Evolutionary conservation across 1,140 invertebrate species (phyloP).

Genomic region (Pogonomyrmex barbatus): DNA sequence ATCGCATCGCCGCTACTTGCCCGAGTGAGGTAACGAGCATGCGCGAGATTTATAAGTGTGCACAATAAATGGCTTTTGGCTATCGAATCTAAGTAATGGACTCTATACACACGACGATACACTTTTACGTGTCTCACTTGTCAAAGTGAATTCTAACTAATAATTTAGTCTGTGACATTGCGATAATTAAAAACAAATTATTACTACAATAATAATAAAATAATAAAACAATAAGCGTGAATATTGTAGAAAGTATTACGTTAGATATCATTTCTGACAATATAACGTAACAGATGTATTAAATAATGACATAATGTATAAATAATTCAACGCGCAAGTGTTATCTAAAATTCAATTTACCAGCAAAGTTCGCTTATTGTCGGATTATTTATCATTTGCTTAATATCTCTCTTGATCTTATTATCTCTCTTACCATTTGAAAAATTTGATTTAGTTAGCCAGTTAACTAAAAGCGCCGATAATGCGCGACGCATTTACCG

Average conservation of each 20-base stretch:
- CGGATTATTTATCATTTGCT: neutral
- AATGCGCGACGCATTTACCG: neutral
- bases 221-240: neutral
- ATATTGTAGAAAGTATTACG: neutral
- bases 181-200: neutral
- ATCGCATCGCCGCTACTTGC: slow-evolving; percentile 65
- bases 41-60: slow-evolving; percentile 46
- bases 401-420: neutral
- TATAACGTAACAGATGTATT: neutral
- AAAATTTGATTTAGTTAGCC: neutral
- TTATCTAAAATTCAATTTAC: neutral
- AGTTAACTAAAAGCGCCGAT: neutral
- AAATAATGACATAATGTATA: neutral
- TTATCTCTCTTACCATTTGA: neutral
- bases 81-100: neutral
- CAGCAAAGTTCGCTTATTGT: slow-evolving; percentile 6
- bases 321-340: neutral
- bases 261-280: neutral
- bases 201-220: neutral
- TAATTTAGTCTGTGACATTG: neutral
- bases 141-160: neutral
- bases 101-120: neutral
- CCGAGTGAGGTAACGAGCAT: slow-evolving; percentile 55
- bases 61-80: neutral
- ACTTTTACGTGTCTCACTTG: neutral